phyloP scores from a whole-genome alignment of 2,797 vertebrate genomes.

The Parambassis ranga region DNA sequence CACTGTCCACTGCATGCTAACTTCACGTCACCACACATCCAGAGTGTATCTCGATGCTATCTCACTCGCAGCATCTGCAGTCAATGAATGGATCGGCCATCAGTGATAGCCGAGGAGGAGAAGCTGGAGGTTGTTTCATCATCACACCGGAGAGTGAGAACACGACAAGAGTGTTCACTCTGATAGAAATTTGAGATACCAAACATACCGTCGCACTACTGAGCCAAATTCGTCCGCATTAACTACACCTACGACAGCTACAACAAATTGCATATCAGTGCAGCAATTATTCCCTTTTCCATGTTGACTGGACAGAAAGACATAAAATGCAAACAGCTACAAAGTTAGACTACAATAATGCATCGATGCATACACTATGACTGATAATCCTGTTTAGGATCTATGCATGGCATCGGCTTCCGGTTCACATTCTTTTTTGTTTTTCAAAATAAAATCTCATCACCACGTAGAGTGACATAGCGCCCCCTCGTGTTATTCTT shows the following conservation, averaged over 20 bases:
- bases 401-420: constrained; percentile 37
- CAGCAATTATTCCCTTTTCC: too few relatives aligned
- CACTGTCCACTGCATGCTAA: constrained; percentile 25
- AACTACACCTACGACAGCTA: too few relatives aligned
- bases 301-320: too few relatives aligned
- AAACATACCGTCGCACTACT: rapidly evolving
- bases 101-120: neutral
- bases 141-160: neutral
- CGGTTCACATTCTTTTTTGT: constrained; percentile 20
- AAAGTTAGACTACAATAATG: neutral
- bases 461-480: neutral
- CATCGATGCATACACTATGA: too few relatives aligned
- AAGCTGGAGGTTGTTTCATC: neutral
- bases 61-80: neutral
- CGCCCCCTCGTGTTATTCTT: neutral
- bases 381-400: too few relatives aligned
- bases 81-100: constrained; percentile 5
- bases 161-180: constrained; percentile 1
- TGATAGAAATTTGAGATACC: neutral
- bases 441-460: constrained; percentile 9
- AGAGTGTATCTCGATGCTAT: neutral
- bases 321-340: neutral
- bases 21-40: neutral
- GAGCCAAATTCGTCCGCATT: too few relatives aligned
- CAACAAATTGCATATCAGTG: too few relatives aligned